These are phyloP conservation scores for Quadroppia sp. DNA, from an alignment of 2,888 invertebrate genomes.

Conservation along the genomic window DNA sequence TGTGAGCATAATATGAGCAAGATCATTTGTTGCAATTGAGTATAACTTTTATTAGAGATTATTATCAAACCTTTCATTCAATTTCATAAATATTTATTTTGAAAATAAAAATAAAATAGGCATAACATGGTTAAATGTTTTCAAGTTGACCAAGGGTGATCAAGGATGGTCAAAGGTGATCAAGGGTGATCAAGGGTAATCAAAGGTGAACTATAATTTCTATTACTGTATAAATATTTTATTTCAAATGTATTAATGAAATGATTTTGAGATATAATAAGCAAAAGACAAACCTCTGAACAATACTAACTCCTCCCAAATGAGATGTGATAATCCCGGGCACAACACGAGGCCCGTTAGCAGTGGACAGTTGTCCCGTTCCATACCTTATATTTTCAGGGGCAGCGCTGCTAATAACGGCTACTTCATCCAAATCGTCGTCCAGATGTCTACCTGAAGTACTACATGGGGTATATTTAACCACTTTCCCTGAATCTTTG, in stretches of 20 bases:
- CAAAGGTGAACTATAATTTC: too few species aligned
- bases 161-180: too few species aligned
- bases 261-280: not conserved
- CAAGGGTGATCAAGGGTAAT: too few species aligned
- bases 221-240: not conserved
- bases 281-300: constrained; percentile 6
- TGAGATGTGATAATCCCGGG: constrained; percentile 53
- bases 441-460: constrained; percentile 49
- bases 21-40: too few species aligned
- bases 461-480: constrained; percentile 54
- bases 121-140: too few species aligned
- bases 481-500: constrained; percentile 48
- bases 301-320: constrained; percentile 32
- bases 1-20: too few species aligned
- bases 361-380: constrained; percentile 56
- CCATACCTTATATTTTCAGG: constrained; percentile 60
- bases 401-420: constrained; percentile 61
- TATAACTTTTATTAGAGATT: too few species aligned
- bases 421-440: constrained; percentile 56
- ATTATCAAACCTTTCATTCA: too few species aligned
- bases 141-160: too few species aligned
- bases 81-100: too few species aligned
- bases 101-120: too few species aligned
- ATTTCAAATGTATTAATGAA: not conserved
- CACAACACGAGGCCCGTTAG: constrained; percentile 62